These are phyloP conservation scores for Alfaro cultratus DNA, from an alignment of 2,797 vertebrate species.

Conservation along the genomic window DNA sequence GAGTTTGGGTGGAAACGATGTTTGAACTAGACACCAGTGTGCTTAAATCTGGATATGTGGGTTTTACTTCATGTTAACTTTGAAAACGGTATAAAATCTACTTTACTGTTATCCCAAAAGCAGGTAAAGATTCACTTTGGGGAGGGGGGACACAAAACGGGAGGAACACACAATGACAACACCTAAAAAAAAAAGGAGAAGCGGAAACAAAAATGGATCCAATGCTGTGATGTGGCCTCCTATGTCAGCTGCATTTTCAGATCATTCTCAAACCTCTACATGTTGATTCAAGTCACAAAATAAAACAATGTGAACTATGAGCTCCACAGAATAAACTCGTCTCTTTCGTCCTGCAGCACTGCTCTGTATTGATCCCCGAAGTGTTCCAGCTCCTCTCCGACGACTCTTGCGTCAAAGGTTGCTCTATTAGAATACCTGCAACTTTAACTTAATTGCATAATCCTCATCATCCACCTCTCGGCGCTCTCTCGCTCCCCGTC, in stretches of 20 bases:
- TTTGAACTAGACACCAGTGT: neutral
- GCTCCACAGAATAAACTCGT: neutral
- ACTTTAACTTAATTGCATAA: constrained; percentile 4
- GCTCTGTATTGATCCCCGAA: neutral
- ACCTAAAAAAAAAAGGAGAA: neutral
- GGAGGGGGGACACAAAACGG: neutral
- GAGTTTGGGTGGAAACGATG: neutral
- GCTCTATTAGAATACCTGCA: constrained; percentile 6
- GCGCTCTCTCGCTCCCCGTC: constrained; percentile 33
- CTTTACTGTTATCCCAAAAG: neutral
- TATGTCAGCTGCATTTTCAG: neutral
- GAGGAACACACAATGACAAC: neutral
- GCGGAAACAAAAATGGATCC: neutral
- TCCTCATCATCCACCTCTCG: constrained; percentile 25
- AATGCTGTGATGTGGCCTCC: neutral
- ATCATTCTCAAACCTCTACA: neutral
- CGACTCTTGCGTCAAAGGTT: constrained; percentile 12
- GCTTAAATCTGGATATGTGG: neutral
- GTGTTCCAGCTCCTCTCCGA: neutral
- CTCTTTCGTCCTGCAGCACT: neutral
- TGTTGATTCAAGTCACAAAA: neutral
- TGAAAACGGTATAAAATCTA: neutral
- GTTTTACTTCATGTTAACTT: neutral
- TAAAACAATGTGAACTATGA: neutral
- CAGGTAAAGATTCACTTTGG: neutral